A percentile compares a stretch with the other conserved stretches of the same genome.
phyloP scores from a whole-genome alignment of 2,888 invertebrate species.

The Ophonus ardosiacus region DNA sequence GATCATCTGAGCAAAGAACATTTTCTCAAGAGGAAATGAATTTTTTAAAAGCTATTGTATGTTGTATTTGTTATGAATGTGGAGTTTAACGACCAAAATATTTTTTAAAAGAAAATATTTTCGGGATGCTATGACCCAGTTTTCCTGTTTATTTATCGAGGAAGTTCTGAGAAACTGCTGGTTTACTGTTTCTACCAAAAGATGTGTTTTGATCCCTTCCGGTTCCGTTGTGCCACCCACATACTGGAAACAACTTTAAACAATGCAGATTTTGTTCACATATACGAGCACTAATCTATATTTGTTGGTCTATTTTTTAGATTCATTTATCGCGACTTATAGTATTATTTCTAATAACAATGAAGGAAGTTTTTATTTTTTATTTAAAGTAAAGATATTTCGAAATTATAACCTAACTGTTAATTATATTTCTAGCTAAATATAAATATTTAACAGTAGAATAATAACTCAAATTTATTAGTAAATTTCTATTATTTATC shows the following conservation, averaged over 20 bases:
- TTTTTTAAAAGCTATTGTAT: not conserved
- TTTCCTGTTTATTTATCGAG: constrained; percentile 56
- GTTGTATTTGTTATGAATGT: constrained; percentile 29
- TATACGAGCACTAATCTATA: too few relatives aligned
- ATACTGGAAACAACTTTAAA: not conserved
- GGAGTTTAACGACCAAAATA: constrained; percentile 49
- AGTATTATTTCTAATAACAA: too few relatives aligned
- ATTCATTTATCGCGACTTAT: too few relatives aligned
- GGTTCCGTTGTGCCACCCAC: constrained; percentile 51
- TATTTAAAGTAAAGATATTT: too few relatives aligned
- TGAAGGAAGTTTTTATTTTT: too few relatives aligned
- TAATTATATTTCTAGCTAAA: too few relatives aligned
- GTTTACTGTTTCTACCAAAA: constrained; percentile 48
- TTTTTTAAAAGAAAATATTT: constrained; percentile 41
- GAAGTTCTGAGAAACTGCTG: constrained; percentile 40
- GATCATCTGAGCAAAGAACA: constrained; percentile 3
- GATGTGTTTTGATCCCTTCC: constrained; percentile 40
- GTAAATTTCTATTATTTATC: too few relatives aligned
- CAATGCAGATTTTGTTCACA: not conserved
- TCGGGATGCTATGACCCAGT: constrained; percentile 38
- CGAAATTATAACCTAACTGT: too few relatives aligned
- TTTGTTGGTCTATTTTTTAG: too few relatives aligned
- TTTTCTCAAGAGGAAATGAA: constrained; percentile 9
- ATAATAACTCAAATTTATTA: too few relatives aligned
- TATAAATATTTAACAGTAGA: too few relatives aligned